These are phyloP conservation scores for Pavo muticus DNA, from an alignment of 2,113 vertebrate genomes.

Conservation along the genomic window DNA sequence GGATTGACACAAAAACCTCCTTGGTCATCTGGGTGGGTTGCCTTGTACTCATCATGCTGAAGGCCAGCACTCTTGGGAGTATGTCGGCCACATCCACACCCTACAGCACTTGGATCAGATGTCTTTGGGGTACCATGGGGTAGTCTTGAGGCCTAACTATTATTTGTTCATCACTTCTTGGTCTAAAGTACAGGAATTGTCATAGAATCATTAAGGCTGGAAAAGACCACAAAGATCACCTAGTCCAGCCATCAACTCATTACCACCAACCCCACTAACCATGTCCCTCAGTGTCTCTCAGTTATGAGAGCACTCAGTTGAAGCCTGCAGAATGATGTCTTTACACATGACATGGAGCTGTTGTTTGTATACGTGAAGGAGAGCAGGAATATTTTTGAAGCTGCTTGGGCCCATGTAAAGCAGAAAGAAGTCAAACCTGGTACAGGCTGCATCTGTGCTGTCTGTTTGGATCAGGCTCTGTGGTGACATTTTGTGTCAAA, in stretches of 20 bases:
- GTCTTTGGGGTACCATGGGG: background rate
- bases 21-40: background rate
- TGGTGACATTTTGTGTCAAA: conserved; percentile 8
- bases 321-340: background rate
- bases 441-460: background rate
- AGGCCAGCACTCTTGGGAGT: background rate
- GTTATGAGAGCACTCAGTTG: background rate
- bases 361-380: accelerated
- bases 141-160: background rate
- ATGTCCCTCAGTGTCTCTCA: too few relatives aligned
- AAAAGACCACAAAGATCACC: too few relatives aligned
- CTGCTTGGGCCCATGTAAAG: accelerated
- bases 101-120: background rate
- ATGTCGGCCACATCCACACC: background rate
- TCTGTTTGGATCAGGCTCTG: background rate
- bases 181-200: background rate
- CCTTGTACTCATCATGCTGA: background rate
- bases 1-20: background rate
- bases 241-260: too few relatives aligned
- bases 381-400: background rate
- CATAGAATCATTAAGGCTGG: too few relatives aligned
- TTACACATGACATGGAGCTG: background rate
- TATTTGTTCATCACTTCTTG: background rate
- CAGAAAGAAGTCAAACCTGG: background rate
- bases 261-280: too few relatives aligned